Conservation (phyloP, 2,797 vertebrate species). For the Pempheris klunzingeri region DNA sequence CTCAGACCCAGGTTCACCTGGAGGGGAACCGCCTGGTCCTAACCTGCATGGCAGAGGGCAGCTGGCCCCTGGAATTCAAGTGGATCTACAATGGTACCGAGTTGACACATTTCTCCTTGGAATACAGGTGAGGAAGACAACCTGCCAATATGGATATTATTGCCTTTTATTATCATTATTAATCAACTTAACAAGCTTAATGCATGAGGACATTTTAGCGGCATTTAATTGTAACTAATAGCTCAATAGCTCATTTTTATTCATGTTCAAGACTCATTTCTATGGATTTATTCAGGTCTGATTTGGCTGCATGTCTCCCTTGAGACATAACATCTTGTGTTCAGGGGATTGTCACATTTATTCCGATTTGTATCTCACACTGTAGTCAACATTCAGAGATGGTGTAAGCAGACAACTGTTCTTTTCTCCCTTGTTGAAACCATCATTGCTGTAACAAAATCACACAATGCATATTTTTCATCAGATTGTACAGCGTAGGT, state of each 20-base stretch:
- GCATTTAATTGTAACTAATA: slow-evolving; percentile 82
- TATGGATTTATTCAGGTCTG: slow-evolving; percentile 82
- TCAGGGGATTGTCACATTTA: slow-evolving; percentile 78
- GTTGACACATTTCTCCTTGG: slow-evolving; percentile 96
- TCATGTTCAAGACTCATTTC: slow-evolving; percentile 72
- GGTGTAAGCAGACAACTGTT: slow-evolving; percentile 63
- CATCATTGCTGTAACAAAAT: slow-evolving; percentile 65
- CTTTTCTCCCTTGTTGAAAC: slow-evolving; percentile 51
- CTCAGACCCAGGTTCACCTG: slow-evolving; percentile 94
- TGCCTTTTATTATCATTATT: slow-evolving; percentile 43
- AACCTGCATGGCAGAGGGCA: slow-evolving; percentile 99
- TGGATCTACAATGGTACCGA: slow-evolving; percentile 95
- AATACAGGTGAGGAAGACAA: slow-evolving; percentile 90
- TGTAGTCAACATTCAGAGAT: slow-evolving; percentile 66
- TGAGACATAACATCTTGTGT: slow-evolving; percentile 77
- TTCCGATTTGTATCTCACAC: slow-evolving; percentile 70
- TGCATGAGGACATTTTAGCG: slow-evolving; percentile 71
- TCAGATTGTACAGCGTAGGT: slow-evolving; percentile 47
- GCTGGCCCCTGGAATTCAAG: slow-evolving; percentile 98
- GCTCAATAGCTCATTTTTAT: slow-evolving; percentile 82
- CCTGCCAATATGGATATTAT: slow-evolving; percentile 26
- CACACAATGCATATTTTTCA: slow-evolving; percentile 57
- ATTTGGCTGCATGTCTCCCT: slow-evolving; percentile 75
- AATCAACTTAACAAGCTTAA: slow-evolving; percentile 69
- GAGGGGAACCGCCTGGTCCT: slow-evolving; percentile 97